Conservation (phyloP, 2,113 vertebrate genomes). For the Anhinga rufa region DNA sequence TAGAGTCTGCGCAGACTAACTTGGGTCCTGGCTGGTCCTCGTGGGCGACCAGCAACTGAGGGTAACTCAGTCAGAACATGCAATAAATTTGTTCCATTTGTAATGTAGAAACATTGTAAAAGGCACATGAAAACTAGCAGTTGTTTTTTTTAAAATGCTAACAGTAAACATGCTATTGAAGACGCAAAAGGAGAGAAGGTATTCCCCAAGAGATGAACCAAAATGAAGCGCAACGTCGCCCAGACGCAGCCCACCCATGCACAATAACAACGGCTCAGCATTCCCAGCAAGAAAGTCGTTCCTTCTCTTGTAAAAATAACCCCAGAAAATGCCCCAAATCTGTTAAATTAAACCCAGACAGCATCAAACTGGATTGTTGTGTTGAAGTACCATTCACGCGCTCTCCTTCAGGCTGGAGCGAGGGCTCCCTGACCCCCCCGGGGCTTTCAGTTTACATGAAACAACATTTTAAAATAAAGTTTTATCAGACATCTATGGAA, state of each 20-base stretch:
- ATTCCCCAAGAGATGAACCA: background rate
- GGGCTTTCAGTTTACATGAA: background rate
- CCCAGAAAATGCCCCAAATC: background rate
- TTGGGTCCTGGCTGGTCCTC: background rate
- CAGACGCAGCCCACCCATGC: background rate
- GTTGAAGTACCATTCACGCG: background rate
- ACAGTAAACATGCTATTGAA: background rate
- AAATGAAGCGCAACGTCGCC: rapidly evolving
- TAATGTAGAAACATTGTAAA: background rate
- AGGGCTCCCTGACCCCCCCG: background rate
- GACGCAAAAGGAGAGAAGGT: background rate
- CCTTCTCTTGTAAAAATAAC: background rate
- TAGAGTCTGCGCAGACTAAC: background rate
- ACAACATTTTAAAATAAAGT: background rate
- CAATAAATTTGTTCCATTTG: background rate
- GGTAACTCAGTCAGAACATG: rapidly evolving
- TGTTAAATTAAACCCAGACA: background rate
- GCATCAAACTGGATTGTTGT: background rate
- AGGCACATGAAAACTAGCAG: background rate
- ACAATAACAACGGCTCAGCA: background rate
- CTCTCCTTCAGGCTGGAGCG: background rate
- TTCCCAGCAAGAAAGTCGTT: background rate
- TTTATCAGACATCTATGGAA: background rate
- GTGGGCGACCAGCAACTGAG: background rate
- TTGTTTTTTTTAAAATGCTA: background rate